Base-by-base conservation (phyloP, 2,888 invertebrate genomes). In the Trypoxylon attenuatum region DNA sequence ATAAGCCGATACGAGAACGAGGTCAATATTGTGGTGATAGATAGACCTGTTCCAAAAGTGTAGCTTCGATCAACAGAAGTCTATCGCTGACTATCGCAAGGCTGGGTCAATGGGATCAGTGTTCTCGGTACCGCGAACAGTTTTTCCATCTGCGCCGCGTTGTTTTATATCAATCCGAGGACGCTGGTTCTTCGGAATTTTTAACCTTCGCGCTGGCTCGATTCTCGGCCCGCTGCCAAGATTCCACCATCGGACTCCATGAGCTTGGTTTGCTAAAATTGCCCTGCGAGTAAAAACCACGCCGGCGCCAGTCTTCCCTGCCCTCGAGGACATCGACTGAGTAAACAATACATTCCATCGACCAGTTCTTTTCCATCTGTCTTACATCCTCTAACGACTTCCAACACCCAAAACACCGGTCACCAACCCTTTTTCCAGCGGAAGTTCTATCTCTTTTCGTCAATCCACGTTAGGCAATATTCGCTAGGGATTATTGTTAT, bases 151-250 rank as follows among this genome's bases (percentile, higher is more conserved):
- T 13, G 52, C 33, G 29, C 18, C 27, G 10, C 13, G 16, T 61
- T 50, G 47, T 51, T 41, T 43, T 43, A 10, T 42, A 16, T 47
- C 46, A 5, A 16, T 16, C 13, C 54, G 69, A 55, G 64, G 64
- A 60, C 64, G 39, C 21, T 2, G 4, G 27, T 22, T 25, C 50
- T 33, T 33, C 5, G 42, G 45, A 56, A 62, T 50, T 27, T 49
- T 55, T 38, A 62, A 53, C 70, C 70, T 69, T 58, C 70, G 41
- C 15, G 4, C 8, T 10, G 27, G 27, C 18, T 27, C 8, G 19
- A n/a, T 39, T 38, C 19, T 65, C 49, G 70, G 70, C 64, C 13
- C n/a, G 5, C 1, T 70, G 70, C 70, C 70, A 71, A 69, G 38
- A 61, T 61, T 62, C 61, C 50, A 33, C 29, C 52, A 27, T 55